Conservation (phyloP, 2,888 invertebrate genomes). For the Crematogaster levior region DNA sequence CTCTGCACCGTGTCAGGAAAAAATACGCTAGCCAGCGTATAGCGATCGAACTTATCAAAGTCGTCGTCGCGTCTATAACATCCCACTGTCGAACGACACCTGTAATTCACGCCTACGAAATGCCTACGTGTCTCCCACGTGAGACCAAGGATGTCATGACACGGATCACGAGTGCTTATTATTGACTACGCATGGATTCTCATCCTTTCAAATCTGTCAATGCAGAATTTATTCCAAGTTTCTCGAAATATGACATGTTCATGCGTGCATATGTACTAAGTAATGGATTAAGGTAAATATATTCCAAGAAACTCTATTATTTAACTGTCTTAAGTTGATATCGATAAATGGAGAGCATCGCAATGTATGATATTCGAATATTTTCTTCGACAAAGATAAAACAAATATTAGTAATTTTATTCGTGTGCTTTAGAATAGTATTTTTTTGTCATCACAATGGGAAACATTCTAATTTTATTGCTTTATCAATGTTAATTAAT, state of each 20-base stretch:
- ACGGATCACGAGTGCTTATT: conserved; percentile 65
- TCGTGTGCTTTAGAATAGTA: not conserved
- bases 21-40: not conserved
- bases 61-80: not conserved
- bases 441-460: not conserved
- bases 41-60: not conserved
- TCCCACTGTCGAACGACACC: conserved; percentile 63
- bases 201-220: conserved; percentile 15
- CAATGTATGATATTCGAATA: not conserved
- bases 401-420: not conserved
- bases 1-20: not conserved
- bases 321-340: not conserved
- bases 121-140: conserved; percentile 68
- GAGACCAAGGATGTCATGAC: conserved; percentile 56
- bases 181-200: conserved; percentile 45
- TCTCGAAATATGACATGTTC: not conserved
- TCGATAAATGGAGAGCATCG: not conserved
- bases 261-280: not conserved
- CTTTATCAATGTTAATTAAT: conserved; percentile 3
- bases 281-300: not conserved
- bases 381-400: not conserved
- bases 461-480: not conserved
- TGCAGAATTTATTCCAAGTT: not conserved
- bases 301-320: not conserved
- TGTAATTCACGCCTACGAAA: conserved; percentile 73